phyloP scores from a whole-genome alignment of 2,797 vertebrate genomes.

The Liasis olivaceus region DNA sequence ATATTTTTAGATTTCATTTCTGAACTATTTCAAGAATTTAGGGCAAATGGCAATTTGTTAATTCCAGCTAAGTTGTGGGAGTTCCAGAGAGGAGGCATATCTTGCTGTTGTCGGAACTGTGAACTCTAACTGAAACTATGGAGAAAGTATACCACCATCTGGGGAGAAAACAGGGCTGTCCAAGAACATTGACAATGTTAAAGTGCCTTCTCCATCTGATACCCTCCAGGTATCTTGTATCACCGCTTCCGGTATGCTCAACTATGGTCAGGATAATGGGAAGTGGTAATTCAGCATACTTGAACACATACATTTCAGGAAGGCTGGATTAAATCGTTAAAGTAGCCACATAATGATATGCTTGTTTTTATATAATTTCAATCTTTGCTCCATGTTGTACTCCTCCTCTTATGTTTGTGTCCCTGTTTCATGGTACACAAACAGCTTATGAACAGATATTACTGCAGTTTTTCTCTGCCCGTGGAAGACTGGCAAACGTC shows the following conservation, averaged over 20 bases:
- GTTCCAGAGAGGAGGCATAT: not conserved
- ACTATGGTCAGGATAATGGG: not conserved
- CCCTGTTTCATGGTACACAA: not conserved
- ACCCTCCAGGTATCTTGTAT: not conserved
- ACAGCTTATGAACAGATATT: not conserved
- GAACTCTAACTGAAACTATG: not conserved
- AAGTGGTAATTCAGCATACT: not conserved
- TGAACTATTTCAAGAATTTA: constrained; percentile 9
- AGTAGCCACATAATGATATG: too few relatives aligned
- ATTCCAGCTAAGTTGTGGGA: not conserved
- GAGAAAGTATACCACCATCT: not conserved
- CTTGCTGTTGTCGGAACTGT: not conserved
- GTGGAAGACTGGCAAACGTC: constrained; percentile 24
- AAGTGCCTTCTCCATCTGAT: not conserved
- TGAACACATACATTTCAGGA: not conserved
- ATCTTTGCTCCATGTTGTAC: not conserved
- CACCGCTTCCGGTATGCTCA: not conserved
- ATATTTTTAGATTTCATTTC: constrained; percentile 28
- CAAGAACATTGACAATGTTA: not conserved
- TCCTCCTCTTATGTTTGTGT: not conserved
- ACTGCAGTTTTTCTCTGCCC: constrained; percentile 9
- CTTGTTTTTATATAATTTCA: not conserved
- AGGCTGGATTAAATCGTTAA: not conserved
- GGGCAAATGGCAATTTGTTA: constrained; percentile 2
- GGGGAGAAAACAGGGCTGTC: not conserved